Evolutionary conservation across 2,797 vertebrate species (phyloP).

Genomic region (Potorous gilbertii): DNA sequence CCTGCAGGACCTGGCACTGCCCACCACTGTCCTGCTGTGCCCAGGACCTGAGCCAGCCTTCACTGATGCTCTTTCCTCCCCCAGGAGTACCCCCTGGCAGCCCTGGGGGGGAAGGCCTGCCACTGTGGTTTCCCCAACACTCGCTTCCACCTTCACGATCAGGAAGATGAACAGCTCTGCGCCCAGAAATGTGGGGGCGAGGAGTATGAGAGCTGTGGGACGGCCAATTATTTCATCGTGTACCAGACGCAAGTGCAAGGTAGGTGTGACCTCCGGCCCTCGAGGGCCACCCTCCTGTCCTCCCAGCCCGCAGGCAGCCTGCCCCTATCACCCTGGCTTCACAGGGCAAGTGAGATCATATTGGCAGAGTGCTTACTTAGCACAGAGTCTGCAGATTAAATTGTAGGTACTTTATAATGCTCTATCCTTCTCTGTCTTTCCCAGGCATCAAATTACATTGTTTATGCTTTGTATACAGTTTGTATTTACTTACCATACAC

Average conservation of each 20-base stretch:
- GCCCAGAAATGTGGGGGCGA: conserved; percentile 91
- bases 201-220: conserved; percentile 97
- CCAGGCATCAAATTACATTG: neutral
- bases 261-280: conserved; percentile 70
- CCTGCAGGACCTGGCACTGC: neutral
- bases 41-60: neutral
- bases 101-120: conserved; percentile 90
- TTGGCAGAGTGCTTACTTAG: neutral
- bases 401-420: neutral
- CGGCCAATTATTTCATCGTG: conserved; percentile 91
- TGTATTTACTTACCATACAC: neutral
- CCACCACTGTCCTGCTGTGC: neutral
- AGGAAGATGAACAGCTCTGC: conserved; percentile 94
- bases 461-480: neutral
- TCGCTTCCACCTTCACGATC: conserved; percentile 93
- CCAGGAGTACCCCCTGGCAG: conserved; percentile 94
- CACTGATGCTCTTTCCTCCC: neutral
- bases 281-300: accelerated
- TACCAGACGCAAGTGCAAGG: conserved; percentile 99
- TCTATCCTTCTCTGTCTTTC: neutral
- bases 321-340: neutral
- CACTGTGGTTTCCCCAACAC: conserved; percentile 94
- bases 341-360: neutral
- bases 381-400: neutral
- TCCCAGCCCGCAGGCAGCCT: neutral